Evolutionary conservation across 2,113 vertebrate species (phyloP).

Genomic region (Corynorhinus townsendii): DNA sequence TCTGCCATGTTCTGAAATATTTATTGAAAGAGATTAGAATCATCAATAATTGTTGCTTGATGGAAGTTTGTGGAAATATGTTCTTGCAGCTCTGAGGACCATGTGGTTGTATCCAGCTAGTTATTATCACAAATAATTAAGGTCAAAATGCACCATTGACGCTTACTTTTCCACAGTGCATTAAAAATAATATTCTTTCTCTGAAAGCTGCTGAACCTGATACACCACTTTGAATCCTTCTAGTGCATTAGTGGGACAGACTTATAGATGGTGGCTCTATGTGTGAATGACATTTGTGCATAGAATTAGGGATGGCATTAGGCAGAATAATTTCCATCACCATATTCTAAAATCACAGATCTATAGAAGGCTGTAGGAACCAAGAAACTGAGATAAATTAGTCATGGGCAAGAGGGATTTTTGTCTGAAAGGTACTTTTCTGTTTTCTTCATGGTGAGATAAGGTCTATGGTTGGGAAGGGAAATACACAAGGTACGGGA

Average conservation of each 20-base stretch:
- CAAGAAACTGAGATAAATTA: background rate
- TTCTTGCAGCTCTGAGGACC: conserved; percentile 49
- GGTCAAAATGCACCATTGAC: conserved; percentile 46
- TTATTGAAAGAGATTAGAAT: conserved; percentile 68
- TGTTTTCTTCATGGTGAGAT: background rate
- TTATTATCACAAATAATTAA: conserved; percentile 73
- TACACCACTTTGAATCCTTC: conserved; percentile 38
- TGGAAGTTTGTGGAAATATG: conserved; percentile 68
- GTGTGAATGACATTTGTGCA: background rate
- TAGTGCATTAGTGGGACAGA: conserved; percentile 35
- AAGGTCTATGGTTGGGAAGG: background rate
- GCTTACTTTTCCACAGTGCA: conserved; percentile 60
- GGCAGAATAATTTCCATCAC: background rate
- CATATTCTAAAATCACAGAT: background rate
- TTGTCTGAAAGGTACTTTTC: background rate
- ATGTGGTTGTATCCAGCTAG: conserved; percentile 62
- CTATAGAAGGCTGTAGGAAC: background rate
- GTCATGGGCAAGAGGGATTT: background rate
- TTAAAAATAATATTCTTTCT: conserved; percentile 66
- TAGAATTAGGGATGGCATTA: conserved; percentile 34
- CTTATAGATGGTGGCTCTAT: background rate
- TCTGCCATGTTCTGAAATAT: conserved; percentile 69
- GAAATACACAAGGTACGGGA: background rate
- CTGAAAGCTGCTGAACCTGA: conserved; percentile 56
- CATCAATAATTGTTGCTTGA: conserved; percentile 71